A percentile compares a stretch with the other conserved stretches of the same genome.
phyloP scores from a whole-genome alignment of 2,113 vertebrate species.

The Ahaetulla prasina region DNA sequence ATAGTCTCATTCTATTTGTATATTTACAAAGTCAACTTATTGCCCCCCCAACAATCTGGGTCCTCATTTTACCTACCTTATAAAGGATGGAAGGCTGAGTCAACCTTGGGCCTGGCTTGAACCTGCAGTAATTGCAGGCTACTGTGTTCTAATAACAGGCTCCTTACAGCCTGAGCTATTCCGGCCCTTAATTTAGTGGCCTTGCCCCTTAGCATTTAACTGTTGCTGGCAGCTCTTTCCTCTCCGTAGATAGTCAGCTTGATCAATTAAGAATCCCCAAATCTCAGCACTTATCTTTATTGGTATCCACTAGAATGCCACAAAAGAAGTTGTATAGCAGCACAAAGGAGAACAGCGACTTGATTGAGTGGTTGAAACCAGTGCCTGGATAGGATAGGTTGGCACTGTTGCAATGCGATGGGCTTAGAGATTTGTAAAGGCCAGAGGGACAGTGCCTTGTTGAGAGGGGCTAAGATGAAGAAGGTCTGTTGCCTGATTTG shows the following conservation, averaged over 20 bases:
- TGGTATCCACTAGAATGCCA: neutral
- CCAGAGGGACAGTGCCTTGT: neutral
- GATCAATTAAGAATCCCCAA: neutral
- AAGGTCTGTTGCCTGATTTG: neutral
- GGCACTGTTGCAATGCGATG: neutral
- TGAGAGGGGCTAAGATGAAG: neutral
- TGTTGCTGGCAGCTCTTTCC: neutral
- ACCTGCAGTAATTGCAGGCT: too few relatives aligned
- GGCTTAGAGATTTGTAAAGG: neutral
- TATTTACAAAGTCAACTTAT: too few relatives aligned
- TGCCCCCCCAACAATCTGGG: too few relatives aligned
- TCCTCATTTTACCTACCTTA: too few relatives aligned
- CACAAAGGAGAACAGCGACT: neutral
- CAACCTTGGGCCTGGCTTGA: too few relatives aligned
- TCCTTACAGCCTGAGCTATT: too few relatives aligned
- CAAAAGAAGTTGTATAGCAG: neutral
- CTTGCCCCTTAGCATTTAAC: neutral
- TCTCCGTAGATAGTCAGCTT: neutral
- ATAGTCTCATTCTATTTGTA: too few relatives aligned
- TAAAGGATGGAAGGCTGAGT: too few relatives aligned
- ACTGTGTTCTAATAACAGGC: too few relatives aligned
- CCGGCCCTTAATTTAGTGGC: neutral
- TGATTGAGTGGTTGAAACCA: neutral
- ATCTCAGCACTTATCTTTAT: neutral
- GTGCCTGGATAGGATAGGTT: neutral